Base-by-base conservation (phyloP, 35 echinoderm and acorn worm genomes). In the Ptychodera flava region DNA sequence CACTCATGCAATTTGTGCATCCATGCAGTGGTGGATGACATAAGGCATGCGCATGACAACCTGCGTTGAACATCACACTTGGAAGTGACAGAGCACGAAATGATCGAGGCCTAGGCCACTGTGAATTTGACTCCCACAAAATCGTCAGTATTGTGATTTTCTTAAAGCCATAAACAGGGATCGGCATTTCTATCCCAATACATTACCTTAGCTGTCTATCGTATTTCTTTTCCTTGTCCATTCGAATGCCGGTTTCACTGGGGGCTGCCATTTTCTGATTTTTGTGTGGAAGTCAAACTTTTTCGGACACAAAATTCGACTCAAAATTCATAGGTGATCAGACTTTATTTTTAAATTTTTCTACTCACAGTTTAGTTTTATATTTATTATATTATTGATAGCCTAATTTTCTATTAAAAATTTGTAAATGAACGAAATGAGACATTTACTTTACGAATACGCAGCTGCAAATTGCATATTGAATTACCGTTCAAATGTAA, bases 161-260 rank as follows among this genome's bases (percentile, higher is more conserved):
- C n/a, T n/a, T n/a, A n/a, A n/a, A n/a, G n/a, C n/a, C n/a, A n/a
- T n/a, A n/a, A n/a, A n/a, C n/a, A n/a, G n/a, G n/a, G n/a, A n/a
- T n/a, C n/a, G n/a, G n/a, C n/a, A n/a, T n/a, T n/a, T n/a, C n/a
- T n/a, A n/a, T n/a, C n/a, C n/a, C n/a, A n/a, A n/a, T n/a, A n/a
- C n/a, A n/a, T 78, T 97, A 97, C 95, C 95, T 86, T 45, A 97
- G 77, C 34, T 97, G 95, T 1, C 95, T 86, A 37, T 97, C 95
- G 53, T 97, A 97, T 93, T 97, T 97, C 78, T 93, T 93, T 78
- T 93, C 92, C 87, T 97, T 97, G 90, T 97, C 95, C 77, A 97
- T 88, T 64, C 45, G 45, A 33, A 92, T 90, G 34, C 89, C 89
- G 88, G 91, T 93, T 85, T 87, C 92, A 34, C 92, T 89, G 87